Conservation (phyloP, 2,888 invertebrate genomes). For the Lymantria monacha region DNA sequence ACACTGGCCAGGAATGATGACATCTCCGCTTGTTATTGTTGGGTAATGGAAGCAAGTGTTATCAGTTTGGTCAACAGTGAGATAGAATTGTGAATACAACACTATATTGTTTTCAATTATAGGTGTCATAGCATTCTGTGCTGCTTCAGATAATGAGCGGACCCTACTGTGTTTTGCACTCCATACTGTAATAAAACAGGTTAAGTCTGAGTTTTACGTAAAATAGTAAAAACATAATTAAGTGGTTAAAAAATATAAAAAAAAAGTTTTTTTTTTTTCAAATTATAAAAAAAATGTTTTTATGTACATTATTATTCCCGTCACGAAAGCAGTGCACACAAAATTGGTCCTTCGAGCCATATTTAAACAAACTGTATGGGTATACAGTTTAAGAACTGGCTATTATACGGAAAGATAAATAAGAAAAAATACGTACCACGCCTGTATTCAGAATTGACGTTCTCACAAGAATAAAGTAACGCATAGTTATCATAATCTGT, state of each 20-base stretch:
- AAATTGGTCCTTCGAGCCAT: too few relatives aligned
- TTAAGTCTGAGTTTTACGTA: neutral
- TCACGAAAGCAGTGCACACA: too few relatives aligned
- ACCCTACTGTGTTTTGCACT: conserved; percentile 65
- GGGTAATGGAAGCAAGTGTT: conserved; percentile 69
- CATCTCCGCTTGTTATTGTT: conserved; percentile 34
- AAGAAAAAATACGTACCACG: conserved; percentile 42
- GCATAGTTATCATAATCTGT: conserved; percentile 66
- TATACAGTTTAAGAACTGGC: too few relatives aligned
- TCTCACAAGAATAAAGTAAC: conserved; percentile 62
- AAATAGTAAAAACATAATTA: neutral
- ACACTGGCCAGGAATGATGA: conserved; percentile 68
- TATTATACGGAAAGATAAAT: neutral
- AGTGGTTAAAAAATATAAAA: neutral
- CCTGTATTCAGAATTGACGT: conserved; percentile 49
- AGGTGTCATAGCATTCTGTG: conserved; percentile 40
- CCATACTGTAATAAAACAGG: conserved; percentile 51
- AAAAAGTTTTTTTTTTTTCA: too few relatives aligned
- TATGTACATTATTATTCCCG: too few relatives aligned
- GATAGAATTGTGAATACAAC: conserved; percentile 49
- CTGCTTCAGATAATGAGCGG: conserved; percentile 36
- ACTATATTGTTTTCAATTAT: conserved; percentile 43
- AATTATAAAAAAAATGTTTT: too few relatives aligned
- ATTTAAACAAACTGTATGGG: too few relatives aligned
- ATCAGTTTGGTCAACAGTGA: conserved; percentile 48